Evolutionary conservation across 2,888 invertebrate genomes (phyloP).

Genomic region (Apoda limacodes): DNA sequence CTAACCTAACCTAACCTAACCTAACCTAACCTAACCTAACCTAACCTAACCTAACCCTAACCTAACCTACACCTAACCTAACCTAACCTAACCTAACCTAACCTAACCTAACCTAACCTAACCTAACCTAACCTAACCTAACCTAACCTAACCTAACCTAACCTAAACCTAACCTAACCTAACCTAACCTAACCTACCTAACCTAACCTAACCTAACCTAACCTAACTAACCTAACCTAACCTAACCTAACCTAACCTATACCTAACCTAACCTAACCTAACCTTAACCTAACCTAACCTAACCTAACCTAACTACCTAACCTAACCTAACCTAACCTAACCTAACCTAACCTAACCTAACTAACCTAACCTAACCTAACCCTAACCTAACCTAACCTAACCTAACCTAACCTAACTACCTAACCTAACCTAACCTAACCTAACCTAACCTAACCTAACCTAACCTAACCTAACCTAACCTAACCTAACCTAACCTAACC

Average conservation of each 20-base stretch:
- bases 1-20: constrained; percentile 8
- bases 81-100: constrained; percentile 8
- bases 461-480: constrained; percentile 9
- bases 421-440: constrained; percentile 5
- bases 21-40: constrained; percentile 8
- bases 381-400: constrained; percentile 5
- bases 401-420: constrained; percentile 8
- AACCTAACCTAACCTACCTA: constrained; percentile 6
- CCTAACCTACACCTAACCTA: constrained; percentile 6
- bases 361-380: constrained; percentile 3
- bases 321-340: constrained; percentile 7
- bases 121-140: constrained; percentile 8
- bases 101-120: constrained; percentile 8
- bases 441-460: constrained; percentile 9
- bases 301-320: constrained; percentile 15
- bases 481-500: constrained; percentile 5
- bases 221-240: constrained; percentile 7
- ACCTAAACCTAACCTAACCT: constrained; percentile 6
- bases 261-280: constrained; percentile 10
- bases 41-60: constrained; percentile 7
- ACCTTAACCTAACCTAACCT: constrained; percentile 16
- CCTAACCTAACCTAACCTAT: constrained; percentile 8
- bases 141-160: constrained; percentile 8
- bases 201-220: constrained; percentile 7
- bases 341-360: constrained; percentile 8